A percentile compares a stretch with the other conserved stretches of the same genome.
Conservation (phyloP, 2,113 vertebrate genomes). For the Oxyruncus cristatus region DNA sequence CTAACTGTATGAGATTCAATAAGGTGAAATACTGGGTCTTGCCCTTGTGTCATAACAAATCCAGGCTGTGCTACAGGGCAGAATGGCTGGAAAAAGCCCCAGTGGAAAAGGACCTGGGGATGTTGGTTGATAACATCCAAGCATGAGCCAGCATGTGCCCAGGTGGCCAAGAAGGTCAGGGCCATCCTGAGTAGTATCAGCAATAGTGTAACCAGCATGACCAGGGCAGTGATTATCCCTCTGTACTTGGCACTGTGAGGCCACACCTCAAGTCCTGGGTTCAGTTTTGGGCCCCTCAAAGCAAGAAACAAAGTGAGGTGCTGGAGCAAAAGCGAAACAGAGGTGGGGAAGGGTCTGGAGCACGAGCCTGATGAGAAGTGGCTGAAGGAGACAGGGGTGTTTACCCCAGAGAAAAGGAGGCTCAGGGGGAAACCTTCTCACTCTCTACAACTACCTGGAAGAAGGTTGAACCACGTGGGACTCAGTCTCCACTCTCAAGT, state of each 20-base stretch:
- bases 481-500: neutral
- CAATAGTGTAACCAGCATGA: neutral
- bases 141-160: neutral
- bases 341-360: neutral
- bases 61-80: neutral
- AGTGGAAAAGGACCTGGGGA: too few relatives aligned
- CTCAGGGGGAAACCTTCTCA: accelerated
- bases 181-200: neutral
- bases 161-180: neutral
- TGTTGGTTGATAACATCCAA: neutral
- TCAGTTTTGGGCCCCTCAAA: neutral
- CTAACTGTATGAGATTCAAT: neutral
- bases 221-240: neutral
- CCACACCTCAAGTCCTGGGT: neutral
- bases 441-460: neutral
- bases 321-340: neutral
- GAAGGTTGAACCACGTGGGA: neutral
- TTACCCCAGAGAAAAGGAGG: neutral
- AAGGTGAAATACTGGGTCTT: too few relatives aligned
- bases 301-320: neutral
- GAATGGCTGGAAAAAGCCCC: neutral
- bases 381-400: accelerated
- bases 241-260: neutral
- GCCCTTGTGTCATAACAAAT: too few relatives aligned
- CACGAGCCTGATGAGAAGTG: neutral